phyloP scores from a whole-genome alignment of 2,797 vertebrate species.

The Alauda arvensis region DNA sequence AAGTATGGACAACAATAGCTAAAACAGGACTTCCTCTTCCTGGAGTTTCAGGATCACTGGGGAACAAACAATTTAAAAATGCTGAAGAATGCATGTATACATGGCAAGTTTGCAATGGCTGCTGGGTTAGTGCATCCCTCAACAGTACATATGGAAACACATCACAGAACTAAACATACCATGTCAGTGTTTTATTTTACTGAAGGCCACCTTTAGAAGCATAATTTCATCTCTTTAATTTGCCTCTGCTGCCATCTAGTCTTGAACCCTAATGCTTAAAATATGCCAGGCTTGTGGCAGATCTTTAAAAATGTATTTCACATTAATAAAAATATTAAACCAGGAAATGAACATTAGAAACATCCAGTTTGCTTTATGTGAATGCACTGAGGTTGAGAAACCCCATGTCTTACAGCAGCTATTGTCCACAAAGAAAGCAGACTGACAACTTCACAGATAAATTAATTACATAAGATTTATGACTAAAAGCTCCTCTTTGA shows the following conservation, averaged over 20 bases:
- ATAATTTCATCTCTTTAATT: not conserved
- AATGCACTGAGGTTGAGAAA: not conserved
- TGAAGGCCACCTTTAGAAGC: not conserved
- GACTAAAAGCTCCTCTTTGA: not conserved
- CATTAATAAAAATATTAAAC: not conserved
- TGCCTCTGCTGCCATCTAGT: conserved; percentile 71
- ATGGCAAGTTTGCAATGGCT: not conserved
- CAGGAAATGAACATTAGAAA: not conserved
- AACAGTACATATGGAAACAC: not conserved
- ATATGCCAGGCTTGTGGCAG: not conserved
- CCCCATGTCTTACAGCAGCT: not conserved
- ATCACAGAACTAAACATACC: not conserved
- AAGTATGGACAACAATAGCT: not conserved
- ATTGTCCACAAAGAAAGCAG: not conserved
- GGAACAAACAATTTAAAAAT: not conserved
- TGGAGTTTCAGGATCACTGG: not conserved
- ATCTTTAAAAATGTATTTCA: not conserved
- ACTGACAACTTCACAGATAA: not conserved
- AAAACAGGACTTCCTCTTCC: not conserved
- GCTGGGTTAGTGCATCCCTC: not conserved
- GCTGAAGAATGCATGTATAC: not conserved
- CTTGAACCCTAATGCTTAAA: not conserved
- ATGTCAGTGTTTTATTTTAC: not conserved
- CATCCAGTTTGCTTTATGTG: not conserved
- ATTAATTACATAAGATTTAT: not conserved